A percentile compares a stretch with the other conserved stretches of the same genome.
Evolutionary conservation across 2,113 vertebrate species (phyloP).

Genomic region (Micronycteris hirsuta): DNA sequence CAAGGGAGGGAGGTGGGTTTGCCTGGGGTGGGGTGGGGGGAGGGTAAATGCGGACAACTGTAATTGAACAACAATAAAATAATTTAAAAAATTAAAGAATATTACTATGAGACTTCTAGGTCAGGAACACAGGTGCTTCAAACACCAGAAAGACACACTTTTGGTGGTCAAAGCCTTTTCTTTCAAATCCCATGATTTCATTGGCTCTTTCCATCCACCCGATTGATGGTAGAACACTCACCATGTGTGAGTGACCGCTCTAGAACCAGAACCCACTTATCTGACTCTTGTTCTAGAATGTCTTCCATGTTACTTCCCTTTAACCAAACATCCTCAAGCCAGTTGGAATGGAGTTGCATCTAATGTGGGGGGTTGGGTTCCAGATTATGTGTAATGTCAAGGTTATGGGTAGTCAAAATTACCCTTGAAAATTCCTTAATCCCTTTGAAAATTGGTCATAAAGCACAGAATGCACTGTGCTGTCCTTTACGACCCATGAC

Average conservation of each 20-base stretch:
- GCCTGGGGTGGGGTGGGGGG: no score
- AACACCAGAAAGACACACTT: rapidly evolving
- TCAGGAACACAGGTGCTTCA: background rate
- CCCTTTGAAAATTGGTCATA: background rate
- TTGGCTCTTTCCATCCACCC: background rate
- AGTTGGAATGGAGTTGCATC: background rate
- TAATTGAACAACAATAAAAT: no score
- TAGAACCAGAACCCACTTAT: background rate
- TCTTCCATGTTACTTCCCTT: background rate
- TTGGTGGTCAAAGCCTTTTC: background rate
- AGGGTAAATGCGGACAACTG: no score
- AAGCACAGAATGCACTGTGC: background rate
- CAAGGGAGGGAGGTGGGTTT: no score
- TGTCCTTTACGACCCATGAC: no score
- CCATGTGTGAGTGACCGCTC: background rate
- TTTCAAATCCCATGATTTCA: background rate
- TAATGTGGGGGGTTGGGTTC: background rate
- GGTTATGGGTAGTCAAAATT: background rate
- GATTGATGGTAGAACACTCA: background rate
- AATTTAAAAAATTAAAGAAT: background rate
- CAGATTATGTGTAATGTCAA: background rate
- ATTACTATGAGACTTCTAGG: background rate
- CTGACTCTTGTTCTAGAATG: background rate
- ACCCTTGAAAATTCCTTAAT: background rate
- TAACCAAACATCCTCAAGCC: background rate